phyloP scores from a whole-genome alignment of 2,888 invertebrate genomes.

The Tenthredo livida region DNA sequence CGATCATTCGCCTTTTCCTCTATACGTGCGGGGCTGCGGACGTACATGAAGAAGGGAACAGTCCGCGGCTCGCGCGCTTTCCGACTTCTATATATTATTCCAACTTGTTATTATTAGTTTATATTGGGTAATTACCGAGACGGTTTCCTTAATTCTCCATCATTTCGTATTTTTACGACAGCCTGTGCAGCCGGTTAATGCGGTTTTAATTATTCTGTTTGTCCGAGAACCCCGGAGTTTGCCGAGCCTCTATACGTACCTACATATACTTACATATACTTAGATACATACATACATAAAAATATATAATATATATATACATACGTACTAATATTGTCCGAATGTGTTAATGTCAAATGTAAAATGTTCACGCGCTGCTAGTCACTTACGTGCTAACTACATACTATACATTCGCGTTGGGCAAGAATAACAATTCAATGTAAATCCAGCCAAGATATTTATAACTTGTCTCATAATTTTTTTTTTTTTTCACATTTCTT shows the following conservation, averaged over 20 bases:
- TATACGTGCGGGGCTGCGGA: not conserved
- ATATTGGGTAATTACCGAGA: conserved; percentile 49
- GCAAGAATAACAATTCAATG: conserved; percentile 15
- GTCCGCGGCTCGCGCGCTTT: not conserved
- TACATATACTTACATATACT: not conserved
- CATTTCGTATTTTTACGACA: conserved; percentile 16
- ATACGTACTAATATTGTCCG: conserved; percentile 1
- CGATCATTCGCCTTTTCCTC: conserved; percentile 23
- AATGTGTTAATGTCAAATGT: conserved; percentile 43
- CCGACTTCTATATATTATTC: not conserved
- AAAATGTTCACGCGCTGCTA: conserved; percentile 39
- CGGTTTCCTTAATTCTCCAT: conserved; percentile 47
- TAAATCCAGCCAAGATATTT: conserved; percentile 9
- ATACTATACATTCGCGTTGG: not conserved
- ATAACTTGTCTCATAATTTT: conserved; percentile 11
- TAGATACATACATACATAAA: not conserved
- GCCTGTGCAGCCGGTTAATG: conserved; percentile 65
- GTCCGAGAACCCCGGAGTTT: conserved; percentile 59
- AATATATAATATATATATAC: not conserved
- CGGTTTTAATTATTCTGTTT: conserved; percentile 75
- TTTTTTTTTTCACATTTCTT: not conserved
- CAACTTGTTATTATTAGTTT: conserved; percentile 44
- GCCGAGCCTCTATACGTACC: not conserved
- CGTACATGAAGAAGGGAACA: not conserved
- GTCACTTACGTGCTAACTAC: conserved; percentile 3